Evolutionary conservation across 2,888 invertebrate species (phyloP).

Genomic region (Lycophotia porphyrea): DNA sequence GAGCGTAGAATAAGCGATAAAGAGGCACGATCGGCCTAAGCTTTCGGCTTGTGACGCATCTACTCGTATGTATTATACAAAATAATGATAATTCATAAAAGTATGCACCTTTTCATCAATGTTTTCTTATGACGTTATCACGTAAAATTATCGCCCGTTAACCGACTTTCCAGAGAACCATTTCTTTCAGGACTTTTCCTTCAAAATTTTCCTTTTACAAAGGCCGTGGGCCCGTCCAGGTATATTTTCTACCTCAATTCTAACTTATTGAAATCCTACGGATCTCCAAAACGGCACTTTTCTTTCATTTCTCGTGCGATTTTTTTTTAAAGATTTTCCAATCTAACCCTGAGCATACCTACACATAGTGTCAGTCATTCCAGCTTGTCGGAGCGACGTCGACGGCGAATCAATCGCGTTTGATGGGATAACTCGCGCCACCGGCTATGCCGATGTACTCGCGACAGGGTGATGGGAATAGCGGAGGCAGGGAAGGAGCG

Average conservation of each 20-base stretch:
- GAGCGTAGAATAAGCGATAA: too few species aligned
- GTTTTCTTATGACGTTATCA: too few species aligned
- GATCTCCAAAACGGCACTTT: background rate
- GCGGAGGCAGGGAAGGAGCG: background rate
- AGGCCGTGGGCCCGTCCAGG: background rate
- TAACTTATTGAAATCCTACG: conserved; percentile 1
- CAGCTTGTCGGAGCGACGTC: conserved; percentile 27
- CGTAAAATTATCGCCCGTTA: too few species aligned
- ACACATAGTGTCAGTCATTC: conserved; percentile 31
- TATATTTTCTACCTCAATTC: background rate
- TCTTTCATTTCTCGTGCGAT: background rate
- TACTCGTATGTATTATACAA: too few species aligned
- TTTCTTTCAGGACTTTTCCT: background rate
- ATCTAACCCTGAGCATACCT: background rate
- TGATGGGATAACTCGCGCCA: conserved; percentile 54
- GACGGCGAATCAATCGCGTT: conserved; percentile 51
- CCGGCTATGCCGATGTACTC: conserved; percentile 19
- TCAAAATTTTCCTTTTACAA: background rate
- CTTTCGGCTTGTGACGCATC: too few species aligned
- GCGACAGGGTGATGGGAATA: background rate
- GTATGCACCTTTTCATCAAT: too few species aligned
- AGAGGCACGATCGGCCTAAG: too few species aligned
- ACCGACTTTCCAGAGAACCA: too few species aligned
- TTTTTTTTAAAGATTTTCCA: background rate
- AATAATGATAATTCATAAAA: too few species aligned